Percentiles rank a stretch among this genome's conserved stretches.
phyloP scores from a whole-genome alignment of 2,888 invertebrate species.

The Steinernema hermaphroditum region DNA sequence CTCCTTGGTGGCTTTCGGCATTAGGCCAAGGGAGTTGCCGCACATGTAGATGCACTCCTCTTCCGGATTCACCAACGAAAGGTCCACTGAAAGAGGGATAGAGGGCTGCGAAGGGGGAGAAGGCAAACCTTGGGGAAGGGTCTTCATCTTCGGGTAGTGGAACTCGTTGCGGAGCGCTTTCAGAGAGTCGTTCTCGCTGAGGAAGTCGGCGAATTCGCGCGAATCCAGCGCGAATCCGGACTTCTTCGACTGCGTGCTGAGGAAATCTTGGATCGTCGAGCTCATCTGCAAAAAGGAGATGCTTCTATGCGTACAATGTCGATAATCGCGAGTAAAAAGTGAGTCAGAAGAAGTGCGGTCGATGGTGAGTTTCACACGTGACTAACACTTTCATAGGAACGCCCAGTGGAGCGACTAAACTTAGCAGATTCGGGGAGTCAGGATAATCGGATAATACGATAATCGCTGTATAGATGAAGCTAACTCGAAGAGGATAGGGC shows the following conservation, averaged over 20 bases:
- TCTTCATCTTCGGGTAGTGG: constrained; percentile 55
- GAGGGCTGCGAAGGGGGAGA: too few relatives aligned
- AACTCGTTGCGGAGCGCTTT: constrained; percentile 54
- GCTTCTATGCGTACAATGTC: background rate
- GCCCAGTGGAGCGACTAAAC: too few relatives aligned
- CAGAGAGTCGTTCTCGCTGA: constrained; percentile 46
- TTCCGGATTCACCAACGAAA: constrained; percentile 56
- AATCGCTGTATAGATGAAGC: too few relatives aligned
- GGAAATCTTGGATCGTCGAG: constrained; percentile 14
- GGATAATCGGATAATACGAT: background rate
- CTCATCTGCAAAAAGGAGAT: constrained; percentile 14
- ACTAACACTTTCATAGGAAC: too few relatives aligned
- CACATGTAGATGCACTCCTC: constrained; percentile 71
- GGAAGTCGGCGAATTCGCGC: constrained; percentile 45
- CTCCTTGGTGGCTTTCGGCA: constrained; percentile 69
- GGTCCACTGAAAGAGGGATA: constrained; percentile 35
- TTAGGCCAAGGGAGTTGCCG: constrained; percentile 72
- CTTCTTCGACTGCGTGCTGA: background rate
- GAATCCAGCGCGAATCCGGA: constrained; percentile 12
- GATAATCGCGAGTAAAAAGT: background rate
- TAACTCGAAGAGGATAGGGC: too few relatives aligned
- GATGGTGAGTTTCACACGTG: background rate
- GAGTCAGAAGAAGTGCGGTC: background rate
- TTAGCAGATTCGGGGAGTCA: background rate
- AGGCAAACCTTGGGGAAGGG: constrained; percentile 57